Base-by-base conservation (phyloP, 2,797 vertebrate species). In the Protosalanx chinensis region DNA sequence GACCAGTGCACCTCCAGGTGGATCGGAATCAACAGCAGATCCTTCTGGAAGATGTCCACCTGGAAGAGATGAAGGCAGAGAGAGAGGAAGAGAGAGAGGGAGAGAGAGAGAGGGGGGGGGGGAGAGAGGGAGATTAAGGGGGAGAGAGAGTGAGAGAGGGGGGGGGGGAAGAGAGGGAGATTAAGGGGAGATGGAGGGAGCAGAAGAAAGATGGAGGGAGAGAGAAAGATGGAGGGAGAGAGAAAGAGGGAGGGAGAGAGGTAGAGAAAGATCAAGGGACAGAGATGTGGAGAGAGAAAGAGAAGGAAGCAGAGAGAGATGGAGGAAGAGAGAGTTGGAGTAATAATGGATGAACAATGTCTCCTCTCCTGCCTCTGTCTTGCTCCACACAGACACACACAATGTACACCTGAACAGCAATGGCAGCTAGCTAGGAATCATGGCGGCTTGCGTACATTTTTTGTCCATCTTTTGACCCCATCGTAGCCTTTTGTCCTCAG, bases 1-100 rank as follows among this genome's bases (percentile, higher is more conserved):
- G 96, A 98, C 96, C 96, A 98, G 74, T 98, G 96, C 0, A 98
- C 96, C 85, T 98, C 96, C 83, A 98, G 88, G 84, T 97, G 96
- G 82, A 98, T 97, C 51, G 96, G 96, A 85, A 98, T 96, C 75
- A 98, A 84, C 83, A 98, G 81, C 64, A 97, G 90, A 79, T 96
- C 93, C 85, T 98, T 98, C 83, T 95, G 94, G 80, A 98, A 98
- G 84, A 98, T 97, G 83, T 98, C 96, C 71, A 96, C 96, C 96
- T 97, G 61, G 71, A 6, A 58, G 61, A 1, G 18, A 53, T 27
- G 23, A 10, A n/a, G n/a, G 23, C 0, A 33, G 70, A 29, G 51
- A 35, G 1, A 20, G 13, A n/a, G 4, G 3, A 2, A n/a, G 10
- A 27, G 0, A 5, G 6, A 41, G 2, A 18, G n/a, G n/a, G 27